Evolutionary conservation across 2,113 vertebrate species (phyloP), one percentile per base, ranked within the genome.

Genomic region (Stercorarius parasiticus): DNA sequence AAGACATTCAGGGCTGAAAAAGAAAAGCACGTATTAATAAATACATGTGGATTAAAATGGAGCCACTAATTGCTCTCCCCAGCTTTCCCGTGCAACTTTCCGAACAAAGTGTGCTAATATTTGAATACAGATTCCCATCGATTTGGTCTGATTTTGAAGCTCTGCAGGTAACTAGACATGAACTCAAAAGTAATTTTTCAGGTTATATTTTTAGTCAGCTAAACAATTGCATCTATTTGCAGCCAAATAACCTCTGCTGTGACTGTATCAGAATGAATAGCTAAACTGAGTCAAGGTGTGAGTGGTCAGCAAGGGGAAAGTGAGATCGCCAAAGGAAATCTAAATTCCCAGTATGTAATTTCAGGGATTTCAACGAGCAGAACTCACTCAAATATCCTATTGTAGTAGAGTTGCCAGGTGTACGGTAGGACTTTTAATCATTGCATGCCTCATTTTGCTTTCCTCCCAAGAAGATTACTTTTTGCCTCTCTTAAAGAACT

Each of bases 191-290:
- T 50, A 13, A 74, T 83, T 97, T 91, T 88, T 70, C 71, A 86
- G 74, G 78, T 92, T 23, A 3, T 88, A 88, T 96, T 96, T 97
- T 96, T 80, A 96, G 94, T 93, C 84, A 88, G 56, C 91, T 90
- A 84, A 96, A 95, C 96, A 96, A 94, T 82, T 72, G 72, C 78
- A 82, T 95, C 80, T 88, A 26, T 97, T 85, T 83, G 76, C 81
- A 76, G 81, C 61, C 92, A 87, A 96, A 86, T 96, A 92, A 92
- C 66, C 74, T 97, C 95, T 81, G 59, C 95, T 93, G 93, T 91
- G 95, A 66, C 42, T 90, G 55, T 42, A 50, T 79, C 45, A 76
- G 90, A 93, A 85, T 86, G 67, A 97, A 86, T 73, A 90, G 58
- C 78, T 95, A 52, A 94, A 76, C 56, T 45, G 64, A 77, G 83